Conservation (phyloP, 2,888 invertebrate species). For the Melinaea menophilus region DNA sequence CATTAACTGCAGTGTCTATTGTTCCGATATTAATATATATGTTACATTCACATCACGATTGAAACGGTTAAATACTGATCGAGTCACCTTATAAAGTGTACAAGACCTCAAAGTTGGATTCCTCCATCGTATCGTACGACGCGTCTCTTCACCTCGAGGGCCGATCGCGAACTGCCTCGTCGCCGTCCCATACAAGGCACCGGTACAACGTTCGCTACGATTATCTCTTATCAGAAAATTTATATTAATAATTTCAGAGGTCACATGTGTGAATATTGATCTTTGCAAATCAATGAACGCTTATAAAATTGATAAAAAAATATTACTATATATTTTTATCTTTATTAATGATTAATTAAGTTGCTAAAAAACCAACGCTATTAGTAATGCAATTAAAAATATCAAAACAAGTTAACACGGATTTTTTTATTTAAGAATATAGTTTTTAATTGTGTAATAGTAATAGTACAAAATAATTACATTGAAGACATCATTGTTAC, state of each 20-base stretch:
- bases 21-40: slow-evolving; percentile 13
- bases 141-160: slow-evolving; percentile 27
- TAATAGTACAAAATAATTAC: no score
- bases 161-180: slow-evolving; percentile 31
- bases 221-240: slow-evolving; percentile 38
- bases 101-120: slow-evolving; percentile 27
- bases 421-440: no score
- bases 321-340: no score
- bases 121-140: slow-evolving; percentile 21
- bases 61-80: slow-evolving; percentile 32
- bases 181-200: slow-evolving; percentile 10
- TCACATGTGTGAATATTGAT: slow-evolving; percentile 18
- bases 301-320: neutral
- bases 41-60: slow-evolving; percentile 36
- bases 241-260: slow-evolving; percentile 26
- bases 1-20: slow-evolving; percentile 21
- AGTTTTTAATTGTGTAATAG: no score
- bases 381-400: no score
- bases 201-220: slow-evolving; percentile 18
- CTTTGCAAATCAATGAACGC: neutral
- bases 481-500: no score
- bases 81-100: slow-evolving; percentile 32
- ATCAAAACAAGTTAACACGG: no score
- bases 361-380: no score
- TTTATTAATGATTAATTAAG: no score